Base-by-base conservation (phyloP, 2,888 invertebrate genomes). In the Tigriopus californicus region DNA sequence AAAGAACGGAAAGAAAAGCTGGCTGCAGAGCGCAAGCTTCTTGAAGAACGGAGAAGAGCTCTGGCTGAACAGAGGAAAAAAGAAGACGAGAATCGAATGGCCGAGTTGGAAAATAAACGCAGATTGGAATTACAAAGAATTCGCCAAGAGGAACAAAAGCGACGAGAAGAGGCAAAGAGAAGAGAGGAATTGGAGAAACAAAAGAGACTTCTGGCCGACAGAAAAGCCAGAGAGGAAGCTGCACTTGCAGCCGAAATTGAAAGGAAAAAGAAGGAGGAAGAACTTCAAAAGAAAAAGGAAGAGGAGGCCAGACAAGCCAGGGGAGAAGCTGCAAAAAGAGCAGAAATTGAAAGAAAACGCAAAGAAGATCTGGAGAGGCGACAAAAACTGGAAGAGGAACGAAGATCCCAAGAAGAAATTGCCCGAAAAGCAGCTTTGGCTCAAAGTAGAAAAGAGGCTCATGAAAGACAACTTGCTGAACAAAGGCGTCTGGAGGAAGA, bases 401-500 rank as follows among this genome's bases (percentile, higher is more conserved):
- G 41, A 42, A 56, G 24, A 42, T 11, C 13, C 13, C 15, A 18
- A n/a, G 41, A 41, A 15, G 56, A 56, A 56, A 3, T 41, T 12
- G 41, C 41, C n/a, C 12, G 44, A 15, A 41, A 56, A 42, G 33
- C 33, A 5, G 33, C 33, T 8, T 33, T 33, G 33, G 33, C 33
- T 33, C 33, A 33, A 8, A 33, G 33, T 33, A 41, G 22, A 42
- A 46, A 58, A 40, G 48, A 48, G 40, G 58, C 47, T 3, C 8
- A 40, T 18, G 47, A 48, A 8, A 48, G 25, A 40, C 11, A 11
- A 13, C 18, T n/a, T 11, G 48, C 47, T 5, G 48, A 3, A 49
- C n/a, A 49, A 22, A 44, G 11, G 15, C n/a, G 15, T 6, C 15
- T 33, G 8, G 58, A 58, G 40, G 48, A 49, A 49, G 58, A 58